phyloP scores from a whole-genome alignment of 2,113 vertebrate genomes.

The Psilopsiagon aurifrons region DNA sequence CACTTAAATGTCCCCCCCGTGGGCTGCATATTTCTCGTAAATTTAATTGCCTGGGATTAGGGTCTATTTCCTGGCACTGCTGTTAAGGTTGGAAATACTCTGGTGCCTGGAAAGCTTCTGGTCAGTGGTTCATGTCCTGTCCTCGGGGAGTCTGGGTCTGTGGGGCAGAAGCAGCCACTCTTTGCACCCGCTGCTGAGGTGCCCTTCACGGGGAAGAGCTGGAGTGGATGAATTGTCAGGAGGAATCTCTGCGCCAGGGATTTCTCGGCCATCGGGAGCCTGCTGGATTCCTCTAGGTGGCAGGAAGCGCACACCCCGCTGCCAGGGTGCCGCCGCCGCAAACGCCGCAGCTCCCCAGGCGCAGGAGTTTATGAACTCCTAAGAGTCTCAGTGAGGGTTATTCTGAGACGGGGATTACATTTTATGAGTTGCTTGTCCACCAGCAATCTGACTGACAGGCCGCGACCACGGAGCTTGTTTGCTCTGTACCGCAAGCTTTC shows the following conservation, averaged over 20 bases:
- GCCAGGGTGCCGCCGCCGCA: not conserved
- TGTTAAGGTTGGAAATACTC: not conserved
- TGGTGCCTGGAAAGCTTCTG: not conserved
- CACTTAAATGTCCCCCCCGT: not conserved
- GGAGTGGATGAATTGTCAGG: not conserved
- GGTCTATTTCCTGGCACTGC: constrained; percentile 41
- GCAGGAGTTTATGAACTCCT: not conserved
- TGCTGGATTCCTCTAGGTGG: constrained; percentile 61
- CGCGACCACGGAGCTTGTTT: not conserved
- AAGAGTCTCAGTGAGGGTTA: not conserved
- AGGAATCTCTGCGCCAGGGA: not conserved
- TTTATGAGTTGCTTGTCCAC: not conserved
- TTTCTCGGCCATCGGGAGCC: not conserved
- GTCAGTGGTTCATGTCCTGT: rapidly evolving
- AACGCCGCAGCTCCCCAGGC: not conserved
- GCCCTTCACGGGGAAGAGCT: not conserved
- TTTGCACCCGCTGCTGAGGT: not conserved
- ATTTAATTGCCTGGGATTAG: constrained; percentile 55
- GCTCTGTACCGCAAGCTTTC: not conserved
- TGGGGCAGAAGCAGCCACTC: rapidly evolving
- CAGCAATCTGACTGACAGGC: not conserved
- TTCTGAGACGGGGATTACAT: not conserved
- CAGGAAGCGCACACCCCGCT: not conserved
- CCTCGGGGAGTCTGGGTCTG: not conserved
- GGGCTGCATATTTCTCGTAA: constrained; percentile 53